Base-by-base conservation (phyloP, 1,140 invertebrate species). In the Drosophila gunungcola region DNA sequence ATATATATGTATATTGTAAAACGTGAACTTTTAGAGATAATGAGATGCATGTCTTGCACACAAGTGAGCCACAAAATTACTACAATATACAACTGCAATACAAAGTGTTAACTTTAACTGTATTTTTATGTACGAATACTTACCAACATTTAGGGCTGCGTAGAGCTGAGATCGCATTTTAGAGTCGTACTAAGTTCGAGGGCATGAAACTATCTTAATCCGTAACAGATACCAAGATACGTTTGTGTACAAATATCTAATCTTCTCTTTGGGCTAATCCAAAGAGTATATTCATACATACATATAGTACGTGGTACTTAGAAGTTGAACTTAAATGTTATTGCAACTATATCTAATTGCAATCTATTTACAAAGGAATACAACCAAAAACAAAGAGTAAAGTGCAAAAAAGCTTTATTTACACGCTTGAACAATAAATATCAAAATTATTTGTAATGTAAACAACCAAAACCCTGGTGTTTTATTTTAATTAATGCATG, bases 401-500 rank as follows among this genome's bases (percentile, higher is more conserved):
- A 75, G 73, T 75, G 73, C 73, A 75, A 75, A 46, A 57, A 75
- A 75, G 73, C 73, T 75, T 75, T 75, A 75, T 75, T 75, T 75
- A 75, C 73, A 75, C 73, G 73, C 73, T 75, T 75, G 62, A 75
- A 75, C 61, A 75, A 75, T 75, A 75, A 75, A 75, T 73, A 75
- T 67, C 62, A 67, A 75, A 75, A 63, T 52, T 55, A 75, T 67
- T 75, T 75, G 73, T 65, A 65, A 74, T 55, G 73, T 52, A 51
- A 74, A 73, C 46, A 41, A 34, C 65, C 25, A 27, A 68, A 27
- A 10, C 29, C 1, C n/a, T 36, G 12, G 9, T n/a, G 16, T 70
- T 56, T 70, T 13, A 49, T 49, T 69, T 55, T 12, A 27, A 10
- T 43, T 38, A n/a, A 13, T n/a, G 12, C 3, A 12, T 13, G 43